phyloP scores from a whole-genome alignment of 1,140 invertebrate genomes.

The Trichogramma pretiosum region DNA sequence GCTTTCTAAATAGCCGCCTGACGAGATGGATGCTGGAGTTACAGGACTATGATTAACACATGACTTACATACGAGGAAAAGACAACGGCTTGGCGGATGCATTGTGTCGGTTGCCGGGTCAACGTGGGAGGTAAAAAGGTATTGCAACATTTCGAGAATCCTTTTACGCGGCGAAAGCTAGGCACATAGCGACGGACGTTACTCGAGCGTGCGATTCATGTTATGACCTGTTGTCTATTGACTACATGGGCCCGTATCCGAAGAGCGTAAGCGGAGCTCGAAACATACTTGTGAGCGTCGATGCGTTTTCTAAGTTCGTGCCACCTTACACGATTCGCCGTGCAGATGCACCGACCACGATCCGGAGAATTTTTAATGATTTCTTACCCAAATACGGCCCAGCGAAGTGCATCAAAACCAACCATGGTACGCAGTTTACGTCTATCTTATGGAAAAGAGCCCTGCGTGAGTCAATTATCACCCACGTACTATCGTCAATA shows the following conservation, averaged over 20 bases:
- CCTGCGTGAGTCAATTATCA: neutral
- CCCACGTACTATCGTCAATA: conserved; percentile 6
- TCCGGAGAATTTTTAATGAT: neutral
- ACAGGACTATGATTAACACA: neutral
- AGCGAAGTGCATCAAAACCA: neutral
- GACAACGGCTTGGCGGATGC: conserved; percentile 6
- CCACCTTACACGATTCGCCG: neutral
- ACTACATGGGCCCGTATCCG: neutral
- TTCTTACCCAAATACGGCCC: neutral
- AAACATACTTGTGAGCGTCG: neutral
- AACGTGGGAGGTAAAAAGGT: conserved; percentile 6
- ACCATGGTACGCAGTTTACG: conserved; percentile 11
- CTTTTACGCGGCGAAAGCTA: conserved; percentile 10
- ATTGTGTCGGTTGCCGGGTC: conserved; percentile 7
- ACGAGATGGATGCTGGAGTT: neutral
- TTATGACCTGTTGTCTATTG: neutral
- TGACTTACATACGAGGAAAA: neutral
- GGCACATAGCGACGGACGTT: neutral
- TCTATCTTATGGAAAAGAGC: conserved; percentile 1
- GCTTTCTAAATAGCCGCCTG: neutral
- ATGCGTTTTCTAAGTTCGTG: neutral
- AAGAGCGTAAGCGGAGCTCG: neutral
- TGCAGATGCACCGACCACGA: neutral
- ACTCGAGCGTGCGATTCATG: conserved; percentile 9
- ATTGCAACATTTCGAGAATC: conserved; percentile 5